phyloP scores from a whole-genome alignment of 2,113 vertebrate genomes.

The Podiceps cristatus region DNA sequence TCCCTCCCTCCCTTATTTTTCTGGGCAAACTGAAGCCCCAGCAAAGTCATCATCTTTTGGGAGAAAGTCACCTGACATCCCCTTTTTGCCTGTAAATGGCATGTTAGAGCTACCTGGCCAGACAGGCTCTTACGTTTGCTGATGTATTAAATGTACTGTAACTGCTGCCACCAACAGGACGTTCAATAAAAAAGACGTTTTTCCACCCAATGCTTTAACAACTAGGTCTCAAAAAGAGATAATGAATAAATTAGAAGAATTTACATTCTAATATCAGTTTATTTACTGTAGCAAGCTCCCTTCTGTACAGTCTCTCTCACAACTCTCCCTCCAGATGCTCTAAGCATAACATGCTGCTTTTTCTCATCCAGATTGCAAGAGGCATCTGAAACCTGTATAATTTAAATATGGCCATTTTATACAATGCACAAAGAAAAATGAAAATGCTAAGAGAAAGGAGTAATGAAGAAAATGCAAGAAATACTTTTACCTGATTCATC shows the following conservation, averaged over 20 bases:
- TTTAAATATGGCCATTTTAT: not conserved
- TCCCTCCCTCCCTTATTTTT: not conserved
- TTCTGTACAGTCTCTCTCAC: not conserved
- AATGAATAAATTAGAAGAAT: not conserved
- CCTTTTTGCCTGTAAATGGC: not conserved
- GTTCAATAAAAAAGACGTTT: conserved; percentile 34
- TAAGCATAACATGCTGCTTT: not conserved
- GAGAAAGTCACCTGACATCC: not conserved
- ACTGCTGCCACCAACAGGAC: conserved; percentile 66
- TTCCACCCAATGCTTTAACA: not conserved
- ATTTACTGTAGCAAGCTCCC: not conserved
- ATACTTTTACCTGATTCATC: not conserved
- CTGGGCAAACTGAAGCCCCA: not conserved
- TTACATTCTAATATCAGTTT: not conserved
- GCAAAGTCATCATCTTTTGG: not conserved
- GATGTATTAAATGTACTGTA: not conserved
- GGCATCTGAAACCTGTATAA: not conserved
- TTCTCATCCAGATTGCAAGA: not conserved
- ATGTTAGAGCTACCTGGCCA: not conserved
- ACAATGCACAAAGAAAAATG: not conserved
- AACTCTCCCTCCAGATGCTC: not conserved
- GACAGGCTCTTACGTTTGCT: not conserved
- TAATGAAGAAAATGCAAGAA: not conserved
- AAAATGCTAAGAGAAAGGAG: not conserved
- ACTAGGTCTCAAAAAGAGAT: not conserved